These are phyloP conservation scores for Scalopus aquaticus DNA, from an alignment of 2,113 vertebrate genomes.

Conservation along the genomic window DNA sequence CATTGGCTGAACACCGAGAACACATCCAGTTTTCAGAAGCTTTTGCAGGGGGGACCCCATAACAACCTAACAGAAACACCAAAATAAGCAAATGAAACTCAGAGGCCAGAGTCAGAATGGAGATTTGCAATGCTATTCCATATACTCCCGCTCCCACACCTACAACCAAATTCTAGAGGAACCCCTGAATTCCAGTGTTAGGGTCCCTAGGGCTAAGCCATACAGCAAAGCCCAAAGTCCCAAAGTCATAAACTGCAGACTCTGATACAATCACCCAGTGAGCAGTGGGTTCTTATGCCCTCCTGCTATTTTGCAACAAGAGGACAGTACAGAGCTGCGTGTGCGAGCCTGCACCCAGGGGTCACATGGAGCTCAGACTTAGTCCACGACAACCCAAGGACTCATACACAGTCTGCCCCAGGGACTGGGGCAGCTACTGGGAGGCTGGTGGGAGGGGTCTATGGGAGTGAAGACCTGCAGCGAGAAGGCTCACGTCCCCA, in stretches of 20 bases:
- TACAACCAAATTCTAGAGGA: neutral
- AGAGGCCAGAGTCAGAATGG: neutral
- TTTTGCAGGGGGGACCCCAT: slow-evolving; percentile 90
- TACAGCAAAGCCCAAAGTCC: neutral
- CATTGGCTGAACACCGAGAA: slow-evolving; percentile 93
- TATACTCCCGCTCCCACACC: neutral
- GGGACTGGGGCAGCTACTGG: neutral
- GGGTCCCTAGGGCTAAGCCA: neutral
- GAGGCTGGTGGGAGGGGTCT: neutral
- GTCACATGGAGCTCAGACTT: neutral
- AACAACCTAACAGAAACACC: slow-evolving; percentile 89
- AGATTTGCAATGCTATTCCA: neutral
- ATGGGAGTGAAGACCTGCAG: neutral
- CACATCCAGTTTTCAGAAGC: slow-evolving; percentile 93
- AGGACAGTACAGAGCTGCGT: neutral
- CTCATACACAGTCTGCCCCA: neutral
- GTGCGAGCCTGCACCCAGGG: neutral
- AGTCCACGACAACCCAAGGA: neutral
- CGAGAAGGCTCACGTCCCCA: neutral
- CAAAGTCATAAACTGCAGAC: neutral
- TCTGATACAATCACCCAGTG: neutral
- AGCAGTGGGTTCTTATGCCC: neutral
- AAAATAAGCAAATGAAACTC: neutral
- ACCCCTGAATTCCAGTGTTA: neutral
- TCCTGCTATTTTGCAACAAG: neutral